Conservation (phyloP, 2,113 vertebrate genomes). For the Herpailurus yagouaroundi region DNA sequence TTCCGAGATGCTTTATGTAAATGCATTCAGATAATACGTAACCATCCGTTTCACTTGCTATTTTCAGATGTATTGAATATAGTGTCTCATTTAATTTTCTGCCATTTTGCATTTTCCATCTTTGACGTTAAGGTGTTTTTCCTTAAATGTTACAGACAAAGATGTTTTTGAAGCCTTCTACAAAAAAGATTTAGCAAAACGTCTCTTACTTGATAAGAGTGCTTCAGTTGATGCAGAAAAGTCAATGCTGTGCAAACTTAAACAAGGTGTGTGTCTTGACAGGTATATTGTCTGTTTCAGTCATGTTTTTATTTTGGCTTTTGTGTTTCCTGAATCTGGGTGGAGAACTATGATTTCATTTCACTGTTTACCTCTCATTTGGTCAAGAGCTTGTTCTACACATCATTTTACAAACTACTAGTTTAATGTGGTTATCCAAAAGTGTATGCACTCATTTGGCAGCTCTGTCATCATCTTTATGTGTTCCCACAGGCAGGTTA, state of each 20-base stretch:
- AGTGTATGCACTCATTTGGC: neutral
- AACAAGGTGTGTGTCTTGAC: constrained; percentile 82
- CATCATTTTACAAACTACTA: neutral
- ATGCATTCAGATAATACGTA: neutral
- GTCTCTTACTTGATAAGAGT: constrained; percentile 95
- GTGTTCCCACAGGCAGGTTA: neutral
- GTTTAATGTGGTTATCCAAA: neutral
- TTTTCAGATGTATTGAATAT: neutral
- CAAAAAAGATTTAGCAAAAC: constrained; percentile 96
- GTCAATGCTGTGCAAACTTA: constrained; percentile 97
- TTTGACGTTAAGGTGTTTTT: neutral
- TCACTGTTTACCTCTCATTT: neutral
- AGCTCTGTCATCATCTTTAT: neutral
- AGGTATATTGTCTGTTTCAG: neutral
- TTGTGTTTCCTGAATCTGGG: neutral
- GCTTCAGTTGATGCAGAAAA: constrained; percentile 97
- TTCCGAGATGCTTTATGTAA: neutral
- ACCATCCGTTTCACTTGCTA: neutral
- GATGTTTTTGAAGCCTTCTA: constrained; percentile 97
- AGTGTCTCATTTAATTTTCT: neutral
- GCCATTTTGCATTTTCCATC: neutral
- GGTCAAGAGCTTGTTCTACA: neutral
- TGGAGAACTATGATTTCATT: neutral
- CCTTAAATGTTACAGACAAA: constrained; percentile 84
- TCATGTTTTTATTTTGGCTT: neutral